A percentile compares a stretch with the other conserved stretches of the same genome.
Evolutionary conservation across 1,140 invertebrate genomes (phyloP).

Genomic region (Chrysomallon squamiferum): DNA sequence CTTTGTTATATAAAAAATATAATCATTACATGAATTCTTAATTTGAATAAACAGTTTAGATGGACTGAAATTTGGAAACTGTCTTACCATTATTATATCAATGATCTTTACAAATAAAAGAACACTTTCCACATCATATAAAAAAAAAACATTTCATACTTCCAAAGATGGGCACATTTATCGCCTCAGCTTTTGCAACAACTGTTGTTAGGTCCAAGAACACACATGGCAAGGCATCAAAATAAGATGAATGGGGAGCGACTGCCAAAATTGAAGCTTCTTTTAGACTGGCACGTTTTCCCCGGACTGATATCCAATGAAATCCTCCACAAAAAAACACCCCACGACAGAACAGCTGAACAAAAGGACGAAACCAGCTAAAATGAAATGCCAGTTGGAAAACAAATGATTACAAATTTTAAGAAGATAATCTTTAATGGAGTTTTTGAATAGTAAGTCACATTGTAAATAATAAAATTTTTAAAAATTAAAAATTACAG

Average conservation of each 20-base stretch:
- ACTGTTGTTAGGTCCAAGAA: conserved; percentile 80
- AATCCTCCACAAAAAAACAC: conserved; percentile 84
- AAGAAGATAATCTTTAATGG: no score
- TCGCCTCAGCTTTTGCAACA: conserved; percentile 84
- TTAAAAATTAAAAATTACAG: no score
- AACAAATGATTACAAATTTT: no score
- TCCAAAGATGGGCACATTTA: conserved; percentile 83
- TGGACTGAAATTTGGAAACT: no score
- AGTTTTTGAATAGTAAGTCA: no score
- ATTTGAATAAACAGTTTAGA: no score
- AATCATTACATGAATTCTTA: no score
- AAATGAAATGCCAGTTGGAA: conserved; percentile 24
- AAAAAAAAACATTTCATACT: conserved; percentile 69
- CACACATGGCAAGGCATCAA: conserved; percentile 83
- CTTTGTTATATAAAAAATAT: no score
- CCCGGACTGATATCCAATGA: conserved; percentile 75
- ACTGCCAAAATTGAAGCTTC: conserved; percentile 87
- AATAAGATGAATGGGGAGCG: conserved; percentile 89
- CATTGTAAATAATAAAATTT: no score
- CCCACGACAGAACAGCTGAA: conserved; percentile 65
- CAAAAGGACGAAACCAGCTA: conserved; percentile 51
- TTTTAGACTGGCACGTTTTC: conserved; percentile 70
- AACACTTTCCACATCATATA: no score
- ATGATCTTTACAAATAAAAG: no score
- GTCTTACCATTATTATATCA: no score